Conservation (phyloP, 2,888 invertebrate genomes). For the Drosophila birchii region DNA sequence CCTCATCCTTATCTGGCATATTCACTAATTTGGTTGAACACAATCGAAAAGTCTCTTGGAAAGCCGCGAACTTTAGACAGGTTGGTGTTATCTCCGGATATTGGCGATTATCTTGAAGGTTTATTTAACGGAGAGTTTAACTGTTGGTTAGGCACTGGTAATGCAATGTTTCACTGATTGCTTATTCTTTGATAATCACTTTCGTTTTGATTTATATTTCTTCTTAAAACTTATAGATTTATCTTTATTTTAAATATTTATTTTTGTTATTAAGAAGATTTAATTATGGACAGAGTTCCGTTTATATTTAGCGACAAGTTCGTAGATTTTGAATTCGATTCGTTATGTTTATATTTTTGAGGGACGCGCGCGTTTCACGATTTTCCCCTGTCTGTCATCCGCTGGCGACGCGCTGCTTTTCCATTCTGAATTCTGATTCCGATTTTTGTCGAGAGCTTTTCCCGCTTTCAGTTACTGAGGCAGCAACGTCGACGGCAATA, state of each 20-base stretch:
- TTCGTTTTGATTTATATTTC: not conserved
- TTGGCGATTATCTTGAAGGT: not conserved
- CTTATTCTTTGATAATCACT: not conserved
- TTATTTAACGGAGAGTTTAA: conserved; percentile 8
- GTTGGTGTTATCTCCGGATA: conserved; percentile 18
- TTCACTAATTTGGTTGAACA: conserved; percentile 50
- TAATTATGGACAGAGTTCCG: not conserved
- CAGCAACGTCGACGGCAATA: conserved; percentile 14
- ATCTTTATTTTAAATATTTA: not conserved
- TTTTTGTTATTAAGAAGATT: not conserved
- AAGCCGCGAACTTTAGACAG: conserved; percentile 28
- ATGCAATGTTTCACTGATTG: not conserved
- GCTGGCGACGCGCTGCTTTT: conserved; percentile 70
- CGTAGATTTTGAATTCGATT: not conserved
- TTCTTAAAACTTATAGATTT: not conserved
- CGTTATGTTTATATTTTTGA: conserved; percentile 9
- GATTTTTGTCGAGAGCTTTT: conserved; percentile 70
- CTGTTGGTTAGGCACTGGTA: not conserved
- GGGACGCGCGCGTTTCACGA: conserved; percentile 45
- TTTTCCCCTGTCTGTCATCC: conserved; percentile 54
- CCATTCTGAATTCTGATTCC: conserved; percentile 69
- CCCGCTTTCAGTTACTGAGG: conserved; percentile 54
- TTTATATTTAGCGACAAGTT: conserved; percentile 19
- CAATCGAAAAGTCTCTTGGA: conserved; percentile 38
- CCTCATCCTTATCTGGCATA: conserved; percentile 66